phyloP scores from a whole-genome alignment of 2,888 invertebrate species.

The Imbricaverruca yamaguchii region DNA sequence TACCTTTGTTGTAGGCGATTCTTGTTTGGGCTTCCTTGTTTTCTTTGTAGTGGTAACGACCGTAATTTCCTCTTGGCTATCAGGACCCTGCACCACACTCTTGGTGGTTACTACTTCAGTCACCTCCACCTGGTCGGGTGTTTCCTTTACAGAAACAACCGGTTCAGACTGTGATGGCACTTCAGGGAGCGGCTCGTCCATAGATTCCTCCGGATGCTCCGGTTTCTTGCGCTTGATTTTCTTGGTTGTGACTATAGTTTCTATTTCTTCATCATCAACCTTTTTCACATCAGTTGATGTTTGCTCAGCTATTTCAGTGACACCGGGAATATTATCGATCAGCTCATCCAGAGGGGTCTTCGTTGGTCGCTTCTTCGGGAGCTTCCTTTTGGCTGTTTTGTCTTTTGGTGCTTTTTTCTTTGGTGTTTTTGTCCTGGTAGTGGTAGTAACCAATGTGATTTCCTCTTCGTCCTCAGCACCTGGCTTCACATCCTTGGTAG shows the following conservation, averaged over 20 bases:
- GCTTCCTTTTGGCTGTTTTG: background rate
- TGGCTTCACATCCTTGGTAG: background rate
- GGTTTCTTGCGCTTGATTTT: background rate
- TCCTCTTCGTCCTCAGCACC: background rate
- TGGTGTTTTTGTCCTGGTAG: too few relatives aligned
- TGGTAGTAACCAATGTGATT: background rate
- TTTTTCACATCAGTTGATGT: background rate
- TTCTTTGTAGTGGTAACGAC: background rate
- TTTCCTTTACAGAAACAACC: background rate
- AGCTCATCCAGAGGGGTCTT: constrained; percentile 1
- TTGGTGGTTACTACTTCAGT: background rate
- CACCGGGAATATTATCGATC: background rate
- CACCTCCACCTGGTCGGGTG: background rate
- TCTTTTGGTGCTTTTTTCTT: background rate
- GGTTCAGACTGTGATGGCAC: background rate
- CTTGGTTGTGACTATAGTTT: background rate
- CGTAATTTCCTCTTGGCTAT: background rate
- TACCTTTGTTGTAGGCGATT: background rate
- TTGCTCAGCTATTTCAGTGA: background rate
- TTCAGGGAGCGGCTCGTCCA: background rate
- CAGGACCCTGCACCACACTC: background rate
- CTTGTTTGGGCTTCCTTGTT: background rate
- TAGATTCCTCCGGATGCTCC: background rate
- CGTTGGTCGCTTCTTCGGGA: background rate
- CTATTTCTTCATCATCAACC: background rate